Evolutionary conservation across 2,888 invertebrate species (phyloP), one percentile per base, ranked within the genome.

Genomic region (Tanaodytes sp.): DNA sequence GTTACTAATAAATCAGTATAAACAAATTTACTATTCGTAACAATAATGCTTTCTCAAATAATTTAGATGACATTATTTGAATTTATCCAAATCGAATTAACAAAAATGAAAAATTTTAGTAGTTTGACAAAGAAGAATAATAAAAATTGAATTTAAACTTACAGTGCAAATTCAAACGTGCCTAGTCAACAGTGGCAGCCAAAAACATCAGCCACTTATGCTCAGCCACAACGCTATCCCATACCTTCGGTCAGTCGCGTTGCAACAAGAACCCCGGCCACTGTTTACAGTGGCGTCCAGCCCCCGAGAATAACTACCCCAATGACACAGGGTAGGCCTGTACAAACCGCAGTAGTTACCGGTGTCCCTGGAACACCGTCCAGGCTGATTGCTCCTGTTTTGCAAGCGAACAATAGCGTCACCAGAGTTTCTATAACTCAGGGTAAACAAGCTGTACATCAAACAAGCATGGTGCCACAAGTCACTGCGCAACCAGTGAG

Each of bases 301-400:
- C 83, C 82, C 36, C 77, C 82, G 2, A 80, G 84, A 6, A 61
- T 83, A 40, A 77, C 82, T 4, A 78, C 79, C 6, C 81, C 83
- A 20, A 37, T 63, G 15, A 68, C 76, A 8, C 81, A 79, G 66
- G 80, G 80, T 39, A 78, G 84, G 54, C 78, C 84, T 6, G 78
- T 83, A 19, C 84, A 84, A 73, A 79, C 83, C 4, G 81, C 83
- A 2, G 83, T 84, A 63, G 80, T 83, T 9, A 75, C 82, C 30
- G 81, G 80, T 6, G 79, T 82, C 12, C 75, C 81, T 9, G 79
- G 82, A 61, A 75, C 80, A 31, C 78, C 83, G 2, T 79, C 84
- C 42, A 77, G 84, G 61, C 75, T 85, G 15, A 80, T 84, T 51
- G 76, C 84, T 6, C 85, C 85, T 11, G 80, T 82, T 20, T 54